Base-by-base conservation (phyloP, 2,888 invertebrate species). In the Sphaerolaimus hirsutus region DNA sequence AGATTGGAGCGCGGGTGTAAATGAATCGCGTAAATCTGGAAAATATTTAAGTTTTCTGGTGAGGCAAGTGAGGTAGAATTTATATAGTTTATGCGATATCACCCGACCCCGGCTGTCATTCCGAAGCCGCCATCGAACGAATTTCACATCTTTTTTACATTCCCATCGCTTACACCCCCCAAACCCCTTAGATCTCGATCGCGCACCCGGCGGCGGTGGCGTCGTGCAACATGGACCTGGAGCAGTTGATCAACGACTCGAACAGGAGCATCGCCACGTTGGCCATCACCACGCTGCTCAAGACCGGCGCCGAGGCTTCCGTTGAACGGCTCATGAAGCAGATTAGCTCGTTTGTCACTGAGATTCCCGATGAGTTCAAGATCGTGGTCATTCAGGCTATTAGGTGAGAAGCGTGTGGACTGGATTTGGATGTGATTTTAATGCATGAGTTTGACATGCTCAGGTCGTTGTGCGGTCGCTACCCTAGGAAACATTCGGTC, bases 261-360 rank as follows among this genome's bases (percentile, higher is more conserved):
- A 99, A 99, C 66, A 75, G 97, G 41, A 86, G 86, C 0, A 91
- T 99, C 44, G 97, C 97, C 0, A 99, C 97, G 0, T 67, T 99
- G 52, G 97, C 97, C 25, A 99, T 99, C 37, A 99, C 97, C 0
- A 99, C 97, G 0, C 70, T 99, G 1, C 69, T 99, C 5, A 99
- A 99, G 63, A 99, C 93, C 1, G 97, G 97, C 1, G 87, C 86
- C 0, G 97, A 99, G 64, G 83, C 83, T 46, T 91, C 89, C 0
- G 87, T 99, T 0, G 97, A 99, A 62, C 75, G 97, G 46, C 69
- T 99, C n/a, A 93, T 99, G 93, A 93, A 97, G 65, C 93, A 97
- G 67, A 99, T 99, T 52, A 81, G 89, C 0, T 79, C 82, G 10
- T 99, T 99, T 64, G 91, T 99, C 40, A 83, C 83, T 0, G 97